Conservation (phyloP, 1,140 invertebrate species). For the Dolichoris vasculosae region DNA sequence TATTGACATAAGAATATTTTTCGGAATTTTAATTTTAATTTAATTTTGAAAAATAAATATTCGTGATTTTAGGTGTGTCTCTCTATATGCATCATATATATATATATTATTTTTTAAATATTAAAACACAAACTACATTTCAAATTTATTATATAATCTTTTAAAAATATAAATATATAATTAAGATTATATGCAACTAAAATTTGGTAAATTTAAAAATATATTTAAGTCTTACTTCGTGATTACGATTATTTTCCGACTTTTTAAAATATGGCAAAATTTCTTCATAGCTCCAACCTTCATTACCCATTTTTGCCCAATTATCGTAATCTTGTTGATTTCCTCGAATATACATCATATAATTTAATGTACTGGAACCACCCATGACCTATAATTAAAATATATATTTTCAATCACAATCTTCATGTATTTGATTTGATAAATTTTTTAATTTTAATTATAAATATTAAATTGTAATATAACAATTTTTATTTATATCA, state of each 20-base stretch:
- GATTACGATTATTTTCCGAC: slow-evolving; percentile 73
- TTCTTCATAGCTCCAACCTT: slow-evolving; percentile 80
- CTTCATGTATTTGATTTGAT: neutral
- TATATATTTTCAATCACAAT: neutral
- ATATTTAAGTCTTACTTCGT: slow-evolving; percentile 54
- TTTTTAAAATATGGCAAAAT: slow-evolving; percentile 78
- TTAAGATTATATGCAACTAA: neutral
- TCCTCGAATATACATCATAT: slow-evolving; percentile 82
- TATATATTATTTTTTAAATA: too few species aligned
- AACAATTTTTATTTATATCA: too few species aligned
- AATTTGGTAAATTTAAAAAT: neutral
- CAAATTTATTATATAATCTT: neutral
- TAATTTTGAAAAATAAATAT: too few species aligned
- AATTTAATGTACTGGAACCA: slow-evolving; percentile 79
- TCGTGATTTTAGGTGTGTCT: too few species aligned
- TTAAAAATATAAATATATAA: neutral
- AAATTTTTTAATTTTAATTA: neutral
- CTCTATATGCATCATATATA: too few species aligned
- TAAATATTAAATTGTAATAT: too few species aligned
- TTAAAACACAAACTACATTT: too few species aligned
- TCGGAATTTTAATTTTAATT: too few species aligned
- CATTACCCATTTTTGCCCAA: slow-evolving; percentile 80
- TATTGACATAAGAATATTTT: too few species aligned
- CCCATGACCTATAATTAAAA: slow-evolving; percentile 70
- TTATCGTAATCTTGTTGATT: slow-evolving; percentile 80